Conservation (phyloP, 1,140 invertebrate genomes). For the Fopius arisanus region DNA sequence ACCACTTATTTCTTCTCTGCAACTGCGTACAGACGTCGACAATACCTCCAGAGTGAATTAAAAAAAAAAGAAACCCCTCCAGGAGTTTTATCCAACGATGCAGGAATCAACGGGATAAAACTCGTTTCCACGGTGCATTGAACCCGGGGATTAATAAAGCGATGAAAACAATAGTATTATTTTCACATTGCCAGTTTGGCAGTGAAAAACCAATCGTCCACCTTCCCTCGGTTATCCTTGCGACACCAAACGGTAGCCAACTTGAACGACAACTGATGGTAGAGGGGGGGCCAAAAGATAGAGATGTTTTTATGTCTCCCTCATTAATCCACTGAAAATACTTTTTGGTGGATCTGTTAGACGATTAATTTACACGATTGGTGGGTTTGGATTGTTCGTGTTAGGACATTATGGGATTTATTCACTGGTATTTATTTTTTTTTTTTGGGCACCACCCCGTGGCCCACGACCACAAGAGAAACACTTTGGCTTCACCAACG, state of each 20-base stretch:
- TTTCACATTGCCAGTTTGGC: neutral
- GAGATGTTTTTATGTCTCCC: neutral
- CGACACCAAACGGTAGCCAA: conserved; percentile 14
- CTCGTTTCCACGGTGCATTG: neutral
- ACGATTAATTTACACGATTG: neutral
- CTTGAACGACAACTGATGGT: conserved; percentile 1
- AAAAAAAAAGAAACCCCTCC: neutral
- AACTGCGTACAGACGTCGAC: conserved; percentile 5
- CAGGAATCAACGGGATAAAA: neutral
- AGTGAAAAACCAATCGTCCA: conserved; percentile 1
- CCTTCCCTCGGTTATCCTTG: conserved; percentile 8
- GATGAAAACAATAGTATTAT: neutral
- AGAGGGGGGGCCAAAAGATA: neutral
- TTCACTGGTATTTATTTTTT: neutral
- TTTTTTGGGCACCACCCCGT: conserved; percentile 14
- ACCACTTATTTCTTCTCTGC: neutral
- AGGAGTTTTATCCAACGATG: neutral
- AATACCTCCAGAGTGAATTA: neutral
- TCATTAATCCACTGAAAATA: neutral
- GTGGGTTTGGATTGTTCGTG: neutral
- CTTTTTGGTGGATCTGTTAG: neutral
- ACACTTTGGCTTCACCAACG: conserved; percentile 26
- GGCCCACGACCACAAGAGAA: conserved; percentile 6
- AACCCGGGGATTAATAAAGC: neutral
- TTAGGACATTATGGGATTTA: neutral